Base-by-base conservation (phyloP, 2,888 invertebrate genomes). In the Chymomyza amoena region DNA sequence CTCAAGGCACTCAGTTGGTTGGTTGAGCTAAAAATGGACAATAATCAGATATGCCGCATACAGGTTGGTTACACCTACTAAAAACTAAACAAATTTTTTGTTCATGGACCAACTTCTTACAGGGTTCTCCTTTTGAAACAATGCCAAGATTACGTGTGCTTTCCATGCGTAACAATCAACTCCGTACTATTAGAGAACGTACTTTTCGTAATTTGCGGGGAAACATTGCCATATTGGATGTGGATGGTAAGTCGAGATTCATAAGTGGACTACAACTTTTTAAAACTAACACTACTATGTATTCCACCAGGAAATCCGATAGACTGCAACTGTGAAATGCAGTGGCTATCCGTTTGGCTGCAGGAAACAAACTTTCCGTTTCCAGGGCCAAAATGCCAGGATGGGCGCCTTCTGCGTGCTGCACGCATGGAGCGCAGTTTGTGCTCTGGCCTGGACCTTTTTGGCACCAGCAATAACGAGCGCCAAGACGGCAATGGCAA, bases 281-380 rank as follows among this genome's bases (percentile, higher is more conserved):
- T 1, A 5, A 13, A 13, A 13, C 13, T 45, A 45, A 10, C 10
- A 45, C 5, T 32, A 45, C 39, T 65, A 64, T 70, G 65, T 36
- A 66, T 67, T 54, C 36, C 69, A 92, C 0, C 32, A 96, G 97
- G 96, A 45, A 97, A 97, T 92, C 97, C 97, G 1, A 92, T 97
- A 73, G 93, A 94, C 25, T 97, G 97, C 89, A 95, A 96, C 62
- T 97, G 97, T 88, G 95, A 94, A 75, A 93, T 96, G 90, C 93
- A 96, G 66, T 97, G 97, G 97, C 92, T 97, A 2, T 94, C 96
- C 80, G 95, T 95, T 4, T 97, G 97, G 97, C 91, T 97, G 32
- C 94, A 95, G 73, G 96, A 96, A 90, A 94, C 95, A 0, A 94
- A 95, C 28, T 93, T 94, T 4, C 93, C 94, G 7, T 88, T 89